These are phyloP conservation scores for Amazona ochrocephala DNA, from an alignment of 2,797 vertebrate species.

Conservation along the genomic window DNA sequence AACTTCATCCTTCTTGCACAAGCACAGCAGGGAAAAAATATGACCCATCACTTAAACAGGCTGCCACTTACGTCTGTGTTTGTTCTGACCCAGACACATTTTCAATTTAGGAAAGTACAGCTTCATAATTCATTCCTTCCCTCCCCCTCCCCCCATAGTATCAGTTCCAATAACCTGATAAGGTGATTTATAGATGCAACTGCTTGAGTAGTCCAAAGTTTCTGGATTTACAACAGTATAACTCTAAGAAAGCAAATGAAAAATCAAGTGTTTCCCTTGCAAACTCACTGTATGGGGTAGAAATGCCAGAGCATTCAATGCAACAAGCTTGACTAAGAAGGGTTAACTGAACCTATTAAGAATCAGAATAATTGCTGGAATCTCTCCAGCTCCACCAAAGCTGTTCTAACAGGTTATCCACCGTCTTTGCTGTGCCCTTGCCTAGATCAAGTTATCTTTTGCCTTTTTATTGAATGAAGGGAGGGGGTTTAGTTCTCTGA, in stretches of 20 bases:
- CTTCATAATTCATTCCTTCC: neutral
- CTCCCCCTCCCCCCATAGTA: accelerated
- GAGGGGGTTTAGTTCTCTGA: neutral
- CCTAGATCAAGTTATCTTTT: conserved; percentile 2
- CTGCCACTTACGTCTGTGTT: neutral
- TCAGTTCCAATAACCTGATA: neutral
- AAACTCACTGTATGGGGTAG: neutral
- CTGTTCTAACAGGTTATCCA: neutral
- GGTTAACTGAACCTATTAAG: conserved; percentile 19
- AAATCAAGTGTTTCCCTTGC: neutral
- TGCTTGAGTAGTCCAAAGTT: neutral
- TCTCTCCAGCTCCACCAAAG: neutral
- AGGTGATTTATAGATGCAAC: neutral
- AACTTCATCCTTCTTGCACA: neutral
- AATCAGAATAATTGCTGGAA: neutral
- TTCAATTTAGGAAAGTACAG: neutral
- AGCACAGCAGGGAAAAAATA: neutral
- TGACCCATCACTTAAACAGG: neutral
- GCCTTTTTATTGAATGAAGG: neutral
- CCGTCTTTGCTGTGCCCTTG: conserved; percentile 12
- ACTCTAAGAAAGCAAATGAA: neutral
- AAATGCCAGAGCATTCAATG: neutral
- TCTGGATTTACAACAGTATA: neutral
- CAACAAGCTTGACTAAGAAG: neutral
- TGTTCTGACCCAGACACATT: neutral